Conservation (phyloP, 1,140 invertebrate genomes). For the Cydia fagiglandana region DNA sequence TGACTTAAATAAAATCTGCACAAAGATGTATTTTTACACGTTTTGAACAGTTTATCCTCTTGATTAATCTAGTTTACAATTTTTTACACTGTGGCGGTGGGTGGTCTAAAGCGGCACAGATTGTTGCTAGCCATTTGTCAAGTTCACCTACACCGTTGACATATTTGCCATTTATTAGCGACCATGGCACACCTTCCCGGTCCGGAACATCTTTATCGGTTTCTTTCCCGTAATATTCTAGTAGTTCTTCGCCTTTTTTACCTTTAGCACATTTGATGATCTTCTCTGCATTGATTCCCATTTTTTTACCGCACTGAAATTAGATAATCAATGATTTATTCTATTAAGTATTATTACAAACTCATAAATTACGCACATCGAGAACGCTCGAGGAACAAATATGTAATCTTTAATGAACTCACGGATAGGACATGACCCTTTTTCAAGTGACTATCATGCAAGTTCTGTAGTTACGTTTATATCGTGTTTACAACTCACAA, state of each 20-base stretch:
- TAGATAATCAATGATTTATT: neutral
- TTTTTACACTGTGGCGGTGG: constrained; percentile 47
- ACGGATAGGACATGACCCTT: too few species aligned
- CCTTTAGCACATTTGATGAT: constrained; percentile 62
- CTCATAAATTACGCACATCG: neutral
- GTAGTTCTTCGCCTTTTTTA: constrained; percentile 50
- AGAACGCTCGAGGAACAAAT: neutral
- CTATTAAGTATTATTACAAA: neutral
- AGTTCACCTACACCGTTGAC: constrained; percentile 13
- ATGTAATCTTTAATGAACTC: neutral
- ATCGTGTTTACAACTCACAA: too few species aligned
- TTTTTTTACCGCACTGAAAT: constrained; percentile 57
- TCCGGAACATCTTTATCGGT: constrained; percentile 45
- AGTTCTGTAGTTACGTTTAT: too few species aligned
- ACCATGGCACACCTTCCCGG: constrained; percentile 53
- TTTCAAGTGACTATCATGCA: too few species aligned
- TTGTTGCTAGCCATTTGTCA: constrained; percentile 43
- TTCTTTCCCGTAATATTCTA: constrained; percentile 58
- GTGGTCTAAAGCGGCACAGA: constrained; percentile 50
- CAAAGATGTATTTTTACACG: too few species aligned
- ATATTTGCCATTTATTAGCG: constrained; percentile 52
- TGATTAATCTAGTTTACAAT: neutral
- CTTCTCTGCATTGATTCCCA: constrained; percentile 44
- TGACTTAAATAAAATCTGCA: too few species aligned
- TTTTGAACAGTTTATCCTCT: too few species aligned